These are phyloP conservation scores for Aythya baeri DNA, from an alignment of 2,113 vertebrate species.

Conservation along the genomic window DNA sequence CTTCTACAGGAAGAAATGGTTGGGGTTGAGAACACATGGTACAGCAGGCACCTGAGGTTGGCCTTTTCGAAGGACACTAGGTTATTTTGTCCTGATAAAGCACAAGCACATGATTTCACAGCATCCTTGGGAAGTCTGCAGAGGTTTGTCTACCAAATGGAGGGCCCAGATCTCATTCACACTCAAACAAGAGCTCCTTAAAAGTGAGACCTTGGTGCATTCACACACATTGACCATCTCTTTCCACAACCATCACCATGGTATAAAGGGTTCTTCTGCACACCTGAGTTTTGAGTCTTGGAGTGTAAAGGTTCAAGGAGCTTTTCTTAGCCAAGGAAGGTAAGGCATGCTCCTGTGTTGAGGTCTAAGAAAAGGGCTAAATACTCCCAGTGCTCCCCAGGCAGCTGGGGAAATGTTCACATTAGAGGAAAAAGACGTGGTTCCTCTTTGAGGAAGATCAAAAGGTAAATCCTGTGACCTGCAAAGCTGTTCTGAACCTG, in stretches of 20 bases:
- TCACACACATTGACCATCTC: neutral
- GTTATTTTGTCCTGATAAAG: neutral
- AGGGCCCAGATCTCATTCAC: neutral
- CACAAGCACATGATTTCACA: no score
- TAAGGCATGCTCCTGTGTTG: neutral
- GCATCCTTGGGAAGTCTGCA: neutral
- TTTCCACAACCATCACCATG: neutral
- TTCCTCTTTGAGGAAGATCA: neutral
- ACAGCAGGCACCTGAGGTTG: neutral
- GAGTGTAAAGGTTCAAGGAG: neutral
- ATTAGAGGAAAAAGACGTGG: neutral
- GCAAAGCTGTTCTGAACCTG: neutral
- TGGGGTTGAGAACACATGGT: neutral
- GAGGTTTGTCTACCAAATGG: neutral
- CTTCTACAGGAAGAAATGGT: neutral
- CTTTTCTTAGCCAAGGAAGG: neutral
- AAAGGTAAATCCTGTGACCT: neutral
- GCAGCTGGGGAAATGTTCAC: neutral
- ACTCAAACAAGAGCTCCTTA: neutral
- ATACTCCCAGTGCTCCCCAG: neutral
- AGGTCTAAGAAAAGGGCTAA: neutral
- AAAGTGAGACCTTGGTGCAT: neutral
- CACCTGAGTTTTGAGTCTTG: no score
- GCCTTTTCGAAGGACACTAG: neutral
- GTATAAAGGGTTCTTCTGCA: neutral